phyloP scores from a whole-genome alignment of 2,113 vertebrate species.

The Gnathonemus echidnorhynchus region DNA sequence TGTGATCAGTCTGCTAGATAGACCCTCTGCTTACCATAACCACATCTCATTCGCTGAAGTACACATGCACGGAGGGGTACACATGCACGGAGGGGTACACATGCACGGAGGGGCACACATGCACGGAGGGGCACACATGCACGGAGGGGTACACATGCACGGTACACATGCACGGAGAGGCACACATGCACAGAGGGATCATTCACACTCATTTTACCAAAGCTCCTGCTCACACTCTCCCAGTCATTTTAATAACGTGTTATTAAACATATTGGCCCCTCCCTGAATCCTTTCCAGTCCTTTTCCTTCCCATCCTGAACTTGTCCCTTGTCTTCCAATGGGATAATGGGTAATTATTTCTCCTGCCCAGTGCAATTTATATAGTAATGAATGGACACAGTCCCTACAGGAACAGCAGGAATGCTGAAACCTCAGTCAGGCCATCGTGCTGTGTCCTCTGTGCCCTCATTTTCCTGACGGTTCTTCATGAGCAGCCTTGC shows the following conservation, averaged over 20 bases:
- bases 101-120: no score
- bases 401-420: neutral
- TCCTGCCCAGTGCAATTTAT: slow-evolving; percentile 23
- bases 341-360: slow-evolving; percentile 64
- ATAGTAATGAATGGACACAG: slow-evolving; percentile 21
- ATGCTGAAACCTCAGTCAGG: neutral
- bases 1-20: neutral
- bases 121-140: no score
- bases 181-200: neutral
- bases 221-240: neutral
- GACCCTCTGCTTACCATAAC: neutral
- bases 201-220: neutral
- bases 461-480: slow-evolving; percentile 16
- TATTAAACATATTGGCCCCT: slow-evolving; percentile 76
- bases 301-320: slow-evolving; percentile 49
- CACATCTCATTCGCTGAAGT: neutral
- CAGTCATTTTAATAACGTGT: slow-evolving; percentile 61
- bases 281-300: slow-evolving; percentile 45
- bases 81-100: neutral
- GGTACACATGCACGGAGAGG: no score
- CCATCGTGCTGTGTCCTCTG: slow-evolving; percentile 19
- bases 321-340: slow-evolving; percentile 33
- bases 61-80: neutral
- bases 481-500: neutral
- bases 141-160: neutral